Percentiles rank a stretch among this genome's conserved stretches.
Evolutionary conservation across 1,140 invertebrate species (phyloP).

Genomic region (Zaprionus ghesquierei): DNA sequence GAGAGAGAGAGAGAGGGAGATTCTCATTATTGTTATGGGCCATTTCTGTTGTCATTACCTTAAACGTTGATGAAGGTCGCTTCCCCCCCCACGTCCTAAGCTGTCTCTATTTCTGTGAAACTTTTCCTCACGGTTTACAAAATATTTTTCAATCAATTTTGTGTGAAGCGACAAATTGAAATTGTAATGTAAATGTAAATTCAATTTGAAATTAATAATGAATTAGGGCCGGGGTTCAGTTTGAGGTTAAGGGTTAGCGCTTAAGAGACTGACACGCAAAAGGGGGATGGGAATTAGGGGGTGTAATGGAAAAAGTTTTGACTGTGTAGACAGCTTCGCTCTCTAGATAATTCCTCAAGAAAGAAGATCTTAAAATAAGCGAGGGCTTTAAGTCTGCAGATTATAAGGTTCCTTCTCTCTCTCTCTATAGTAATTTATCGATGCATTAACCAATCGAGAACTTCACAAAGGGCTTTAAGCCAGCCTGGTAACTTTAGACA

Average conservation of each 20-base stretch:
- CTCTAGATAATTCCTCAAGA: not conserved
- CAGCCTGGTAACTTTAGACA: conserved; percentile 1
- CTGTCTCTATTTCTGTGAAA: not conserved
- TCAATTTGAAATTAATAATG: conserved; percentile 48
- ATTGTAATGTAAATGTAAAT: conserved; percentile 44
- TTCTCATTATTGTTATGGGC: conserved; percentile 48
- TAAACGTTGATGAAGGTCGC: conserved; percentile 49
- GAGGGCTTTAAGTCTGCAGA: not conserved
- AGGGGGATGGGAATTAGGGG: not conserved
- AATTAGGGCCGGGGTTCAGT: conserved; percentile 9
- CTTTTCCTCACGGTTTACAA: not conserved
- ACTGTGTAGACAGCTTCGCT: not conserved
- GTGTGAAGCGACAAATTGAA: conserved; percentile 26
- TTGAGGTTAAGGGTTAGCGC: not conserved
- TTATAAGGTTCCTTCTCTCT: not conserved
- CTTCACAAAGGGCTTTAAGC: conserved; percentile 5
- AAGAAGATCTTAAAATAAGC: not conserved
- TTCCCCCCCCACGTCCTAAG: not conserved
- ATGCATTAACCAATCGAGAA: conserved; percentile 21
- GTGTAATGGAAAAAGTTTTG: not conserved
- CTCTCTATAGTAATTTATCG: not conserved
- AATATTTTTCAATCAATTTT: conserved; percentile 39
- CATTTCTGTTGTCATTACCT: conserved; percentile 48
- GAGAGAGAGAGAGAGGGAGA: no score
- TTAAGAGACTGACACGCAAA: not conserved